These are phyloP conservation scores for Cyprinodon diabolis DNA, from an alignment of 2,797 vertebrate species.

Conservation along the genomic window DNA sequence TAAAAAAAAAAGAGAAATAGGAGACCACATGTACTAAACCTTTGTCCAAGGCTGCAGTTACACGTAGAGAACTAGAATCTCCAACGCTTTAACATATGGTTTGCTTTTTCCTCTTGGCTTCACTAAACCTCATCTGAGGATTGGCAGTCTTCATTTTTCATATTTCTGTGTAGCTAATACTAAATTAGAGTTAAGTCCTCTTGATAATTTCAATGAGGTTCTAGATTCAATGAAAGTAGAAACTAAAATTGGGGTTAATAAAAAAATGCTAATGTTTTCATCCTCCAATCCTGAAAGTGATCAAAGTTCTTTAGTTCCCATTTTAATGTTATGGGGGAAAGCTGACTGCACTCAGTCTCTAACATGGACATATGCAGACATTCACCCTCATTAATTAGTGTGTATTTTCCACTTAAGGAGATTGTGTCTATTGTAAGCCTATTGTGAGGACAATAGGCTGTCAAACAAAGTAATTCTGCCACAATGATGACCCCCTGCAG, in stretches of 20 bases:
- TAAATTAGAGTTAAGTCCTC: not conserved
- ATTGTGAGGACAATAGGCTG: slow-evolving; percentile 67
- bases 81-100: not conserved
- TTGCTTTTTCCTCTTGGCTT: not conserved
- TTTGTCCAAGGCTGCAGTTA: not conserved
- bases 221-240: not conserved
- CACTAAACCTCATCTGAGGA: not conserved
- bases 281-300: not conserved
- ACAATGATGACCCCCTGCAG: slow-evolving; percentile 27
- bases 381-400: slow-evolving; percentile 50
- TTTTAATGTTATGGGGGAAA: slow-evolving; percentile 15
- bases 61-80: not conserved
- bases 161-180: not conserved
- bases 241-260: not conserved
- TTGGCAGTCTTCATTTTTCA: not conserved
- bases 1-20: not conserved
- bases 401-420: slow-evolving; percentile 40
- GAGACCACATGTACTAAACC: not conserved
- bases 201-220: not conserved
- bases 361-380: not conserved
- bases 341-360: not conserved
- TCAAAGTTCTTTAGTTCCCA: not conserved
- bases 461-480: slow-evolving; percentile 69
- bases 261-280: not conserved
- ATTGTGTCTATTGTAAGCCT: slow-evolving; percentile 14